Base-by-base conservation (phyloP, 1,140 invertebrate genomes). In the Xylocopa sonorina region DNA sequence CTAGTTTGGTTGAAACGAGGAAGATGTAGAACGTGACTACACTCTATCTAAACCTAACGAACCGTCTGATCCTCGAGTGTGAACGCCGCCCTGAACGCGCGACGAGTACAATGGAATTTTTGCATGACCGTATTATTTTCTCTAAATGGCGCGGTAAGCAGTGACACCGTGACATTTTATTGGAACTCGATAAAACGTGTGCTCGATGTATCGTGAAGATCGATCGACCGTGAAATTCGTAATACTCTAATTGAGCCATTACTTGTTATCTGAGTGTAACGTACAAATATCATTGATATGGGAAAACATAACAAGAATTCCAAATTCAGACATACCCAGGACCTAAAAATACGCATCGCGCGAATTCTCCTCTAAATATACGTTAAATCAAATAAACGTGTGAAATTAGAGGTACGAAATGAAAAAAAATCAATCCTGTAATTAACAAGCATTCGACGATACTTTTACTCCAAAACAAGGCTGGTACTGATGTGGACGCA, bases 241-340 rank as follows among this genome's bases (percentile, higher is more conserved):
- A 82, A 51, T n/a, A 60, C 62, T 50, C 27, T 38, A 72, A 53
- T 55, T 60, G 63, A 64, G 78, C 81, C 84, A 83, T 78, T 86
- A 84, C 78, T 76, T 86, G 83, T 86, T 83, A 86, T 83, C 83
- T 86, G 83, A 86, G 80, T 67, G 48, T 83, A 74, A 85, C 63
- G 67, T 51, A 38, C 58, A 27, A 38, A 78, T 63, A 41, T 82
- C 41, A 46, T 53, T 3, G 24, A 48, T 32, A 58, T 10, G 7
- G 7, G 10, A n/a, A 43, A 63, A 14, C 3, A n/a, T 9, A 63
- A 9, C 16, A 3, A 43, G 0, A 53, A 10, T 51, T 64, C 57
- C 9, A 24, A 50, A n/a, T 50, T 43, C 4, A 24, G 18, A 38
- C 7, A 32, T 34, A 21, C 34, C 1, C 32, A 34, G 14, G 21